phyloP scores from a whole-genome alignment of 1,140 invertebrate species.

The Saccostrea glomerata region DNA sequence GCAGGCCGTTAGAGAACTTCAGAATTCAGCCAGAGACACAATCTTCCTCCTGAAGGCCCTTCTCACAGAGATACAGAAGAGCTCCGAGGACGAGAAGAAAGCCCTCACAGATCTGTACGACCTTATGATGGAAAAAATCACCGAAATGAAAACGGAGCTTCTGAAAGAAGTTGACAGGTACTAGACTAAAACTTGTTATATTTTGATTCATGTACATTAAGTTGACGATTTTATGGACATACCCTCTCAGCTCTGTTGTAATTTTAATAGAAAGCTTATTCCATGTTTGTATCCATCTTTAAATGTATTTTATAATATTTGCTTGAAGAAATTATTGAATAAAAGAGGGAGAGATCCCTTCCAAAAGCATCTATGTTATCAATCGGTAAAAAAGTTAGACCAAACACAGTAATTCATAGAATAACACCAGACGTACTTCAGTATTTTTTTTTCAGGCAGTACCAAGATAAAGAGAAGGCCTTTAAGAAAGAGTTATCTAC shows the following conservation, averaged over 20 bases:
- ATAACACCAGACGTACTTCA: too few species aligned
- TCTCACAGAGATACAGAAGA: constrained; percentile 69
- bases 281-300: too few species aligned
- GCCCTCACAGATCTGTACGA: constrained; percentile 64
- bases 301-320: too few species aligned
- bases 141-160: constrained; percentile 62
- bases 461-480: constrained; percentile 68
- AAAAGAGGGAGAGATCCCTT: too few species aligned
- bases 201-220: too few species aligned
- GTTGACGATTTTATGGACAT: too few species aligned
- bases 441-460: constrained; percentile 67
- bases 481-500: constrained; percentile 71
- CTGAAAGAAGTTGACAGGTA: constrained; percentile 70
- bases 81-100: constrained; percentile 64
- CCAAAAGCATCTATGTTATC: too few species aligned
- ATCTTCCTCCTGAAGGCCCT: constrained; percentile 65
- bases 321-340: too few species aligned
- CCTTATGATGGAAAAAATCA: constrained; percentile 64
- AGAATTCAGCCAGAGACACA: constrained; percentile 69
- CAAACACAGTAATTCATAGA: too few species aligned
- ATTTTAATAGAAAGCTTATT: too few species aligned
- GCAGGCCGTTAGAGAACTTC: constrained; percentile 69
- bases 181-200: neutral
- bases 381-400: too few species aligned
- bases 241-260: too few species aligned